Evolutionary conservation across 2,113 vertebrate genomes (phyloP), one percentile per base, ranked within the genome.

Genomic region (Odontesthes bonariensis): DNA sequence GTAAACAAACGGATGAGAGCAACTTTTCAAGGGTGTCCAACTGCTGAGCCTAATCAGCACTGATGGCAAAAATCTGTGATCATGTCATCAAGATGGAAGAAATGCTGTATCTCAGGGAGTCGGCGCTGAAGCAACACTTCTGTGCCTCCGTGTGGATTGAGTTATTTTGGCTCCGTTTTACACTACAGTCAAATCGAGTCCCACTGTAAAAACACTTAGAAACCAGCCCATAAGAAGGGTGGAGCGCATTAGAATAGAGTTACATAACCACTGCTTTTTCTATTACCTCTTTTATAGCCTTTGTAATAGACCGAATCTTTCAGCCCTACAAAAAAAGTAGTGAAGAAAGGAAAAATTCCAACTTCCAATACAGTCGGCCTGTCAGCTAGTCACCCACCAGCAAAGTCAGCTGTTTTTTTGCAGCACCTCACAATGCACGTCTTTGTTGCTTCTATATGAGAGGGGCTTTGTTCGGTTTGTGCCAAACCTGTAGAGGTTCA

Each of bases 361-460:
- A 84, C 75, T 80, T 87, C 75, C 74, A 83, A 69, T 87, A 53
- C 81, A 67, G 82, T 62, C 57, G 8, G 78, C 42, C 81, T 68
- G 86, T 86, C 87, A 75, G 87, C 86, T 49, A 54, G 82, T 85
- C 65, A 80, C 52, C 85, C 89, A 87, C 77, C 72, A 82, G 85
- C 85, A 62, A 19, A 87, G 85, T 91, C 87, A 89, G 92, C 87
- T 89, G 86, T 90, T 86, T 86, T 85, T 86, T 69, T 19, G n/a
- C 77, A 52, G 77, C 67, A 10, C 74, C 73, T 84, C 82, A 92
- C 91, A 91, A 91, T 90, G 57, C 69, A 13, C 0, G 44, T 83
- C 91, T 91, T 90, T 90, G 89, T 92, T 85, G 82, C 31, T 42
- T 82, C 56, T 64, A 66, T 76, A 78, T 90, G 85, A 90, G 89